Evolutionary conservation across 2,113 vertebrate species (phyloP).

Genomic region (Bucco capensis): DNA sequence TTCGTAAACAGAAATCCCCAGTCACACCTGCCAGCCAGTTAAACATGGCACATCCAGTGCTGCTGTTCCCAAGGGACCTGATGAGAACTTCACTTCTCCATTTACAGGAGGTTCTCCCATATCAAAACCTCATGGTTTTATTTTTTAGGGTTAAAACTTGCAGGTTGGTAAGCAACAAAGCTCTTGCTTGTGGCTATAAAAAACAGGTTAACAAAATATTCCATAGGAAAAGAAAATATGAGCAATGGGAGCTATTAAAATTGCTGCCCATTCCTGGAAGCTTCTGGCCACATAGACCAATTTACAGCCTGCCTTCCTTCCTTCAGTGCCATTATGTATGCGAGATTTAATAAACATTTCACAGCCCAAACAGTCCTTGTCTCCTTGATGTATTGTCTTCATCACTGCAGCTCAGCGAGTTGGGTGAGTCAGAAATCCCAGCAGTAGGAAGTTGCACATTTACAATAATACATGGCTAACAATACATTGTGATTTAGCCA

Average conservation of each 20-base stretch:
- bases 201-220: neutral
- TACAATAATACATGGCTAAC: neutral
- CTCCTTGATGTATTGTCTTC: neutral
- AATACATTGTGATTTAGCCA: neutral
- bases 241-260: constrained; percentile 31
- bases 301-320: constrained; percentile 54
- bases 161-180: neutral
- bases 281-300: neutral
- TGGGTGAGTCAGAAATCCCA: constrained; percentile 42
- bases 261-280: constrained; percentile 38
- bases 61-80: neutral
- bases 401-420: neutral
- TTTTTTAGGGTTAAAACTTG: neutral
- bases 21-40: rapidly evolving
- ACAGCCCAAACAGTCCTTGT: neutral
- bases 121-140: neutral
- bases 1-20: neutral
- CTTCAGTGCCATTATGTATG: neutral
- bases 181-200: neutral
- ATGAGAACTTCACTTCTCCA: neutral
- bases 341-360: constrained; percentile 5
- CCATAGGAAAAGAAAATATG: constrained; percentile 38
- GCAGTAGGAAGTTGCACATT: neutral
- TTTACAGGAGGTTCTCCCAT: neutral
- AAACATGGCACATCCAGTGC: neutral